Conservation (phyloP, 2,113 vertebrate species). For the Girardinichthys multiradiatus region DNA sequence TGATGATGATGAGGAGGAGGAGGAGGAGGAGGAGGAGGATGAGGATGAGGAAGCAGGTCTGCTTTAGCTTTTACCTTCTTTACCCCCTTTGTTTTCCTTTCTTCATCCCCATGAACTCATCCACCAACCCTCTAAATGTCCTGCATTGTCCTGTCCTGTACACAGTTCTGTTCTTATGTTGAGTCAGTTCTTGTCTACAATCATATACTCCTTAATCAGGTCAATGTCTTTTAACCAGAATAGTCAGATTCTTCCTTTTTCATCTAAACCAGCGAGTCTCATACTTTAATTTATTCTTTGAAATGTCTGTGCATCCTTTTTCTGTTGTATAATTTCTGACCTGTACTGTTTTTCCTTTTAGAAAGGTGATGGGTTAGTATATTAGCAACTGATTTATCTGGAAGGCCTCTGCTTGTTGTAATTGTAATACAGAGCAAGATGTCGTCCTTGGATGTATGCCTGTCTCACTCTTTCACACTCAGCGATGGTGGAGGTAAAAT, state of each 20-base stretch:
- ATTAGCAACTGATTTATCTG: constrained; percentile 1
- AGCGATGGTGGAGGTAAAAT: no score
- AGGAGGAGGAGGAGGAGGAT: constrained; percentile 87
- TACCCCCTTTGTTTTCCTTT: not conserved
- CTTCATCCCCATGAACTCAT: constrained; percentile 25
- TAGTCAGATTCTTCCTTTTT: constrained; percentile 16
- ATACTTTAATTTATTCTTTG: constrained; percentile 2
- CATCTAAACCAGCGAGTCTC: not conserved
- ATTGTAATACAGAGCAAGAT: no score
- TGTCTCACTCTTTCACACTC: not conserved
- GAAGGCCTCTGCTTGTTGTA: not conserved
- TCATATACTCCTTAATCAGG: constrained; percentile 5
- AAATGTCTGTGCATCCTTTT: not conserved
- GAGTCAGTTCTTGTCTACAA: not conserved
- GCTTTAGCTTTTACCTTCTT: constrained; percentile 87
- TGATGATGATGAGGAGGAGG: constrained; percentile 94
- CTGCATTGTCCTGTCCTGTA: not conserved
- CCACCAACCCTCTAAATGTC: not conserved
- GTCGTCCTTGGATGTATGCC: no score
- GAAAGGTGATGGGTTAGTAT: constrained; percentile 30
- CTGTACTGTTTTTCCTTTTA: not conserved
- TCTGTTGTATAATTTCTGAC: constrained; percentile 1
- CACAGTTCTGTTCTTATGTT: not conserved
- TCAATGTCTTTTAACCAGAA: constrained; percentile 14
- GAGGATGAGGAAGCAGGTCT: constrained; percentile 99